phyloP scores from a whole-genome alignment of 2,797 vertebrate genomes.

The Leptodactylus fallax region DNA sequence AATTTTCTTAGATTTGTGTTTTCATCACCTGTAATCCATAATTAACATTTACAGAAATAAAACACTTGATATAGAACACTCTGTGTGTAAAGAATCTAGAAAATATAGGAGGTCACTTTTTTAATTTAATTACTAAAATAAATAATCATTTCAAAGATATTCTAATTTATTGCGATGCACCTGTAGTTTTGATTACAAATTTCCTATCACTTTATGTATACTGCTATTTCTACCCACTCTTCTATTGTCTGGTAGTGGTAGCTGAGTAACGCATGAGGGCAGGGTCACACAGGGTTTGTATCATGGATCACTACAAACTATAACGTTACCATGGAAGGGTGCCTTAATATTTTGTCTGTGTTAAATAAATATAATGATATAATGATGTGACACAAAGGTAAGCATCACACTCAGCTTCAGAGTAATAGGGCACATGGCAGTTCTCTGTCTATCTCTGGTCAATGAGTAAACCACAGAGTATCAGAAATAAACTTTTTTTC shows the following conservation, averaged over 20 bases:
- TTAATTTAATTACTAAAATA: too few species aligned
- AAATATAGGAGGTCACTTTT: too few species aligned
- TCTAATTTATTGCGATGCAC: too few species aligned
- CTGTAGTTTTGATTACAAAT: background rate
- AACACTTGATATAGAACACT: too few species aligned
- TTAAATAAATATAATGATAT: too few species aligned
- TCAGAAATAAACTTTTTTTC: background rate
- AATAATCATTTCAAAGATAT: too few species aligned
- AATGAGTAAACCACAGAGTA: background rate
- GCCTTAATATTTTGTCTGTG: background rate
- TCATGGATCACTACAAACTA: background rate
- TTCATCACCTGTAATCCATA: too few species aligned
- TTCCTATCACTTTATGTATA: background rate
- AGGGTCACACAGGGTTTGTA: background rate
- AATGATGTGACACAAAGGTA: background rate
- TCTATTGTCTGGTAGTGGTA: background rate
- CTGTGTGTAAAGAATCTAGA: too few species aligned
- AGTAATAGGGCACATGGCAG: background rate
- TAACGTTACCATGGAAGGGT: background rate
- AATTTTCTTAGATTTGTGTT: too few species aligned
- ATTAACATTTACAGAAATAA: too few species aligned
- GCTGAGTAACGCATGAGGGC: too few species aligned
- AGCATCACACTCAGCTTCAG: background rate
- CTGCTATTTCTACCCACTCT: background rate
- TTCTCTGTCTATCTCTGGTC: too few species aligned